Percentiles rank a stretch among this genome's conserved stretches.
These are phyloP conservation scores for Orestias chungarensis DNA, from an alignment of 2,797 vertebrate species.

Conservation along the genomic window DNA sequence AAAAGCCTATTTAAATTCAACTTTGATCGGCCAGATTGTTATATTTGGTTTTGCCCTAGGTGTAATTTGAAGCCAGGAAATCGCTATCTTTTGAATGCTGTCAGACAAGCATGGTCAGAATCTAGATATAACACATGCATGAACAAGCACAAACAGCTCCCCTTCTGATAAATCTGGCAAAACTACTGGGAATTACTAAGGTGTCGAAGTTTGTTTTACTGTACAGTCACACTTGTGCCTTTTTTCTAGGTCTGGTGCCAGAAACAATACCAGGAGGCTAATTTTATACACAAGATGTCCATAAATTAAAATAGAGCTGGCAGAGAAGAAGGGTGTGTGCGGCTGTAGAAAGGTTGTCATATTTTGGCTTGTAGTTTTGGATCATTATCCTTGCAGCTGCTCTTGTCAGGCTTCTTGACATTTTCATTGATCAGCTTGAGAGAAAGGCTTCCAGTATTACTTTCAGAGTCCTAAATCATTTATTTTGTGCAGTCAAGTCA, in stretches of 20 bases:
- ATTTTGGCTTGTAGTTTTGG: conserved; percentile 44
- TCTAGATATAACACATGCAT: conserved; percentile 9
- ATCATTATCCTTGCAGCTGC: conserved; percentile 57
- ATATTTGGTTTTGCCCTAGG: conserved; percentile 7
- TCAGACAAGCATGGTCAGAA: conserved; percentile 8
- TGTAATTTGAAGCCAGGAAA: conserved; percentile 14
- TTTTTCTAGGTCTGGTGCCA: conserved; percentile 3
- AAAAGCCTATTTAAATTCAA: conserved; percentile 33
- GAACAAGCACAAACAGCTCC: conserved; percentile 10
- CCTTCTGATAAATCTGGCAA: not conserved
- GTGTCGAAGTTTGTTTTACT: conserved; percentile 2
- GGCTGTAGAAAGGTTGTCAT: conserved; percentile 25
- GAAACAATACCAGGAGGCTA: conserved; percentile 1
- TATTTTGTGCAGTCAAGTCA: conserved; percentile 24
- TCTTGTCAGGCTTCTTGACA: conserved; percentile 35
- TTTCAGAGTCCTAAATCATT: conserved; percentile 29
- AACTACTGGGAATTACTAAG: not conserved
- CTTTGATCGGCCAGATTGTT: not conserved
- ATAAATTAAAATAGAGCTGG: conserved; percentile 4
- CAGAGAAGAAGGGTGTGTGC: not conserved
- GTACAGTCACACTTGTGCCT: conserved; percentile 4
- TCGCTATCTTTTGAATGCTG: conserved; percentile 30
- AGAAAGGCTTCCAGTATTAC: conserved; percentile 22
- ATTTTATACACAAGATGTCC: not conserved
- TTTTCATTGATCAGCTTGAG: conserved; percentile 51